These are phyloP conservation scores for Branchipolynoe longqiensis DNA, from an alignment of 2,888 invertebrate species.

Conservation along the genomic window DNA sequence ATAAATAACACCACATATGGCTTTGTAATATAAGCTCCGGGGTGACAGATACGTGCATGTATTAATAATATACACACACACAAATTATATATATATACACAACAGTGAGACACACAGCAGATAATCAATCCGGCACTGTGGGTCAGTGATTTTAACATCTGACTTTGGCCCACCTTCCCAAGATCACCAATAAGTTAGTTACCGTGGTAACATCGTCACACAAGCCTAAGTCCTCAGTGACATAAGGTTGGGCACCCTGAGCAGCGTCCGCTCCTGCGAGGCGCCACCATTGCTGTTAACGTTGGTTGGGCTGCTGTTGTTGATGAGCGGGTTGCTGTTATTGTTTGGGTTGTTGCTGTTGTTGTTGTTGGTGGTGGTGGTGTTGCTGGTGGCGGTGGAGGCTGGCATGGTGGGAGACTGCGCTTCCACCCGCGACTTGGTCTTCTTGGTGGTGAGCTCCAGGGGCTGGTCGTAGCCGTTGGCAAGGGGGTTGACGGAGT, in stretches of 20 bases:
- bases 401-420: background rate
- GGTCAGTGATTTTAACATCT: too few species aligned
- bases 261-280: conserved; percentile 51
- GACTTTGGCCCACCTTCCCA: too few species aligned
- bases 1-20: too few species aligned
- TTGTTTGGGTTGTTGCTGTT: conserved; percentile 10
- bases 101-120: too few species aligned
- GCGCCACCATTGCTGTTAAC: background rate
- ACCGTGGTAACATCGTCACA: too few species aligned
- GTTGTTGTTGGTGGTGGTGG: conserved; percentile 14
- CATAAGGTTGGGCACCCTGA: conserved; percentile 53
- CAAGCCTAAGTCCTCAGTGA: conserved; percentile 56
- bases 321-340: background rate
- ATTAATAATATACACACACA: too few species aligned
- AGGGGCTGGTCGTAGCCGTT: conserved; percentile 62
- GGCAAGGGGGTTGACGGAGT: conserved; percentile 52
- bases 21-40: too few species aligned
- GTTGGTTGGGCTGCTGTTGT: background rate
- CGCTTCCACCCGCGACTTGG: conserved; percentile 11
- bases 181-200: too few species aligned
- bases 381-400: background rate
- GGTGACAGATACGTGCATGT: too few species aligned
- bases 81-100: too few species aligned
- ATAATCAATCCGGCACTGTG: too few species aligned
- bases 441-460: conserved; percentile 62